A percentile compares a stretch with the other conserved stretches of the same genome.
Evolutionary conservation across 1,140 invertebrate species (phyloP).

Genomic region (Caerostris extrusa): DNA sequence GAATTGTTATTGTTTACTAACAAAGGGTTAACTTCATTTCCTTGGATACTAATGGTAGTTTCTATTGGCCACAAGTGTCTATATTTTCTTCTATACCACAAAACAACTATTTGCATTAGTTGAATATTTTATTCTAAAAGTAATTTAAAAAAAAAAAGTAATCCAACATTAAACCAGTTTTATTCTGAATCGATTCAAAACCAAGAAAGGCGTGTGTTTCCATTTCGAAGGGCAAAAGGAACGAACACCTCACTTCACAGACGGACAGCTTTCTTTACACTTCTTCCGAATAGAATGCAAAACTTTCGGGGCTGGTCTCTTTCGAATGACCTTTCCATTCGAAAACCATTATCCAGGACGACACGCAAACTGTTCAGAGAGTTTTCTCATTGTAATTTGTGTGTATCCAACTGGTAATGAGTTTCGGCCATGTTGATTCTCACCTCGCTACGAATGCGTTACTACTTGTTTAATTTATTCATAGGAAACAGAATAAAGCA

Average conservation of each 20-base stretch:
- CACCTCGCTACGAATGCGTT: background rate
- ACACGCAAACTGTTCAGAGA: background rate
- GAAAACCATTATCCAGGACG: constrained; percentile 20
- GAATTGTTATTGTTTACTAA: no score
- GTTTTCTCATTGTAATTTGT: constrained; percentile 23
- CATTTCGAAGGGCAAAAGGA: constrained; percentile 10
- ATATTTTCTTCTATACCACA: no score
- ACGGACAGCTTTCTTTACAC: constrained; percentile 42
- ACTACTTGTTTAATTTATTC: constrained; percentile 50
- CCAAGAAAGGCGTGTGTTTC: constrained; percentile 13
- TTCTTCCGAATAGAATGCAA: constrained; percentile 14
- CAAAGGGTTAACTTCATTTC: no score
- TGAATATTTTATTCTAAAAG: background rate
- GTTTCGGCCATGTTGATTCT: constrained; percentile 17
- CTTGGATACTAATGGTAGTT: no score
- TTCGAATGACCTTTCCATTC: constrained; percentile 51
- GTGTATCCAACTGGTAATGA: background rate
- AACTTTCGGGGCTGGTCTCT: background rate
- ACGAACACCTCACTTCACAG: constrained; percentile 32
- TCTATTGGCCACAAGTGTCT: no score
- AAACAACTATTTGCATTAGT: no score
- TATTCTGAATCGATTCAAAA: background rate
- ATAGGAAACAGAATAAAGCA: constrained; percentile 1
- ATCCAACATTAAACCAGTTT: background rate
- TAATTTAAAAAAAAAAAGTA: background rate